Evolutionary conservation across 2,888 invertebrate species (phyloP).

Genomic region (Trissolcus brochymenae): DNA sequence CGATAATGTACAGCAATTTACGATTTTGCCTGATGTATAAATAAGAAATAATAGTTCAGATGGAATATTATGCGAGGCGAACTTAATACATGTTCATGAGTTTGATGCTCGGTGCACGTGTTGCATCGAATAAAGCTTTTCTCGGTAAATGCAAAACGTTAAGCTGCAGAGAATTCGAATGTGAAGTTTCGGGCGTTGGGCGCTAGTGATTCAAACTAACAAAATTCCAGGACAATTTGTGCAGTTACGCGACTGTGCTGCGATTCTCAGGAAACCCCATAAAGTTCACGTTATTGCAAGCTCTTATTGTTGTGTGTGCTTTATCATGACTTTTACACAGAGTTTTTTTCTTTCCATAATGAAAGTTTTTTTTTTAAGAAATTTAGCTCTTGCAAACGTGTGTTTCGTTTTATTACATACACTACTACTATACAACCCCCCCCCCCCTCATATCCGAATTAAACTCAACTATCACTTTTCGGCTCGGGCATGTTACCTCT

Average conservation of each 20-base stretch:
- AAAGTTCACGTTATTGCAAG: not conserved
- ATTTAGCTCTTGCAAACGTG: too few relatives aligned
- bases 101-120: constrained; percentile 56
- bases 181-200: constrained; percentile 27
- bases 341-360: too few relatives aligned
- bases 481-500: too few relatives aligned
- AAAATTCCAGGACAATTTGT: constrained; percentile 33
- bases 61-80: constrained; percentile 56
- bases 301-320: constrained; percentile 16
- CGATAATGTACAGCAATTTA: constrained; percentile 12
- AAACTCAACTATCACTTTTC: too few relatives aligned
- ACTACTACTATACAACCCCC: too few relatives aligned
- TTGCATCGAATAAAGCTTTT: constrained; percentile 47
- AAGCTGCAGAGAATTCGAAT: constrained; percentile 19
- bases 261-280: not conserved
- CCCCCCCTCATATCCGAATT: too few relatives aligned
- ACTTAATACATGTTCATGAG: constrained; percentile 64
- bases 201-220: constrained; percentile 33
- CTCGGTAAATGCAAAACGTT: constrained; percentile 62
- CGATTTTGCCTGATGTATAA: constrained; percentile 35
- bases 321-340: not conserved
- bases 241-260: constrained; percentile 8
- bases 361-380: too few relatives aligned
- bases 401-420: too few relatives aligned
- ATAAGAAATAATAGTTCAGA: constrained; percentile 18